Percentiles rank a stretch among this genome's conserved stretches.
Conservation (phyloP, 2,113 vertebrate species). For the Eublepharis macularius region DNA sequence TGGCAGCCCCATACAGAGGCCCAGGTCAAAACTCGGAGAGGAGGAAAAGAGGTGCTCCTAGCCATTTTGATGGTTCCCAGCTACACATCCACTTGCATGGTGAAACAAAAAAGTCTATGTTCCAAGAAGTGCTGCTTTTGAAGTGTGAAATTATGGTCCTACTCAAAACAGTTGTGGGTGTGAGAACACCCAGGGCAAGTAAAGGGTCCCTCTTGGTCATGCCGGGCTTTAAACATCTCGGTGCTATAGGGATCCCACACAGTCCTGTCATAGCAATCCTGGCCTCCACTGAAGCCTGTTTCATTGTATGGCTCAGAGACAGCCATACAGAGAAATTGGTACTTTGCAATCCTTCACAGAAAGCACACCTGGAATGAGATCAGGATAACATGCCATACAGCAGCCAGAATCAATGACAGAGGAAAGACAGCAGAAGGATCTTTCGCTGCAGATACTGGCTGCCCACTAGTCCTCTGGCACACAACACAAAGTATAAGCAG, state of each 20-base stretch:
- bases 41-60: too few species aligned
- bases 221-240: too few species aligned
- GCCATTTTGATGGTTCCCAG: too few species aligned
- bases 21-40: not conserved
- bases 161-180: too few species aligned
- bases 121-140: not conserved
- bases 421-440: not conserved
- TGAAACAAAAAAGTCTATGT: not conserved
- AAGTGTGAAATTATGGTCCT: not conserved
- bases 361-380: too few species aligned
- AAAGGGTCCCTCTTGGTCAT: too few species aligned
- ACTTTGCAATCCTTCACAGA: not conserved
- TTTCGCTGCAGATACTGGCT: not conserved
- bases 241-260: too few species aligned
- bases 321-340: not conserved
- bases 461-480: not conserved
- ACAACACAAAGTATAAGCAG: not conserved
- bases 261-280: too few species aligned
- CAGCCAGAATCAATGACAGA: not conserved
- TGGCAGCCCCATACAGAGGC: not conserved
- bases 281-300: too few species aligned
- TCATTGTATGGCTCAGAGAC: not conserved
- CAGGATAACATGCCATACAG: too few species aligned
- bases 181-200: too few species aligned
- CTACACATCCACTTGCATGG: not conserved